Evolutionary conservation across 2,113 vertebrate genomes (phyloP).

Genomic region (Lasiurus cinereus): DNA sequence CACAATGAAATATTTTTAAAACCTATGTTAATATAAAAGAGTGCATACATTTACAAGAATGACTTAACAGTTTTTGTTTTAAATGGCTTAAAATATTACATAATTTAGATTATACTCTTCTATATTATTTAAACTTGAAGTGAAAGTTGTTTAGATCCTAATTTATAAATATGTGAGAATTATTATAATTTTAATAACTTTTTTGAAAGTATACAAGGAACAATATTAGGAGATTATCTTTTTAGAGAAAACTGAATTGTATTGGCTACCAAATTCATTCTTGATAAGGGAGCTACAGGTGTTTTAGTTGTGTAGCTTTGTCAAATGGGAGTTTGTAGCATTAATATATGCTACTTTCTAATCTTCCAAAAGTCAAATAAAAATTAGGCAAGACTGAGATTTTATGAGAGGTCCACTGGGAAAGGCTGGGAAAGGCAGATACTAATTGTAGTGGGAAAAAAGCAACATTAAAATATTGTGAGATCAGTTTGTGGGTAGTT

Average conservation of each 20-base stretch:
- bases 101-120: neutral
- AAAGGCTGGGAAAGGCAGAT: neutral
- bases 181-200: neutral
- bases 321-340: neutral
- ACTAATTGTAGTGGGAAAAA: neutral
- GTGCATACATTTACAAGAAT: neutral
- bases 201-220: neutral
- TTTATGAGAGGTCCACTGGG: neutral
- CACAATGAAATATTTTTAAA: neutral
- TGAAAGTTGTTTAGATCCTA: neutral
- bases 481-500: neutral
- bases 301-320: neutral
- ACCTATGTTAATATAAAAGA: neutral
- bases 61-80: neutral
- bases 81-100: neutral
- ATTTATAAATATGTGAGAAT: neutral
- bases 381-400: neutral
- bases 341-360: neutral
- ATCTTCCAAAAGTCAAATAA: neutral
- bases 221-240: neutral
- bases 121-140: neutral
- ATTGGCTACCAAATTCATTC: neutral
- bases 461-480: neutral
- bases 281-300: neutral
- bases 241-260: neutral